Percentiles rank a stretch among this genome's conserved stretches.
Evolutionary conservation across 2,113 vertebrate species (phyloP).

Genomic region (Cryptomyrus ogoouensis): DNA sequence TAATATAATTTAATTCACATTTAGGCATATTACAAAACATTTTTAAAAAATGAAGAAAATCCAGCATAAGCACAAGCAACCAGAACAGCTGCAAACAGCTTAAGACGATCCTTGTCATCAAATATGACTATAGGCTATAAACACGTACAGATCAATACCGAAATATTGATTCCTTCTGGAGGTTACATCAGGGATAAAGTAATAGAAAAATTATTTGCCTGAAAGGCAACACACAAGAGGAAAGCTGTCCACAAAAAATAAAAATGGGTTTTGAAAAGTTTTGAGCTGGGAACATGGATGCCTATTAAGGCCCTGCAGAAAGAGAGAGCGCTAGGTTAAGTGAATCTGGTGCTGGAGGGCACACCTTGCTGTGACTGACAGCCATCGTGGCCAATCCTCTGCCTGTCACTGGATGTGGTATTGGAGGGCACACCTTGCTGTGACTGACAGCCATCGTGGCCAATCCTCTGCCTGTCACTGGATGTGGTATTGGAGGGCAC

Average conservation of each 20-base stretch:
- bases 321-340: not conserved
- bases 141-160: not conserved
- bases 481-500: not conserved
- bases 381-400: not conserved
- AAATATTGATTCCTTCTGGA: not conserved
- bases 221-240: not conserved
- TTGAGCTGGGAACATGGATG: not conserved
- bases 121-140: not conserved
- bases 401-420: not conserved
- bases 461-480: conserved; percentile 16
- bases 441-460: not conserved
- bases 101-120: not conserved
- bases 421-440: not conserved
- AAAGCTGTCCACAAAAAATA: not conserved
- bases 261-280: not conserved
- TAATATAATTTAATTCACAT: not conserved
- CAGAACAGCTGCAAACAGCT: not conserved
- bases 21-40: not conserved
- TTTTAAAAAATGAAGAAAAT: not conserved
- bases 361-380: conserved; percentile 11
- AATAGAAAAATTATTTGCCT: not conserved
- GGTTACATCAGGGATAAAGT: not conserved
- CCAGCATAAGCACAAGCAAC: not conserved
- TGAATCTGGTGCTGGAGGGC: not conserved
- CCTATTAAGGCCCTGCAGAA: not conserved